Base-by-base conservation (phyloP, 1,140 invertebrate species). In the Calephelis virginiensis region DNA sequence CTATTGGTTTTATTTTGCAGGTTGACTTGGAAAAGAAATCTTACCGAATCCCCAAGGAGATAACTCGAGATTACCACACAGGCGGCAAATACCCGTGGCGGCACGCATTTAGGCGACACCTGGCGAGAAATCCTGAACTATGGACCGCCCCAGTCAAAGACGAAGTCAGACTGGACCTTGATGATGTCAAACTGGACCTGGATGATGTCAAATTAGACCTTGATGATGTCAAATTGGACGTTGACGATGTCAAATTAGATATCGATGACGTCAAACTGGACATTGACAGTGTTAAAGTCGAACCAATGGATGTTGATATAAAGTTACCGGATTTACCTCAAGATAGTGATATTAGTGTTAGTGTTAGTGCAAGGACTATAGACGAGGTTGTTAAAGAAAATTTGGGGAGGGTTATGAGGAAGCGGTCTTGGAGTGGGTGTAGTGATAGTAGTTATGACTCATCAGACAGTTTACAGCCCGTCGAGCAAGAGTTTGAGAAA, bases 1-100 rank as follows among this genome's bases (percentile, higher is more conserved):
- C 9, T 37, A 47, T 53, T 37, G 28, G 47, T 65, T n/a, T 45
- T 68, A n/a, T 45, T 47, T 72, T 69, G 0, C 76, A 88, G 85
- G 76, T 79, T 53, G 85, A 90, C 37, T 53, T 87, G 17, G 85
- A 90, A 70, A 83, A 73, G 10, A 85, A 84, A 69, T 75, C 75
- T 8, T 82, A 84, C 60, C 74, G 87, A 64, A 85, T 71, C 9
- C 86, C 88, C 10, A 84, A 83, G 62, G 86, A 83, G 65, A 79
- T 84, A 56, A 76, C 73, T 0, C 71, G 79, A 37, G 88, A 90
- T 63, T 90, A 89, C 78, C 86, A 89, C 70, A 72, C 82, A 45
- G 76, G 81, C 69, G 85, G 86, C 38, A 86, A 85, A 38, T 77
- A 86, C 49, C 85, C 88, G 4, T 90, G 88, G 88, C 61, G 88